Conservation (phyloP, 1,140 invertebrate genomes). For the Polyergus mexicanus region DNA sequence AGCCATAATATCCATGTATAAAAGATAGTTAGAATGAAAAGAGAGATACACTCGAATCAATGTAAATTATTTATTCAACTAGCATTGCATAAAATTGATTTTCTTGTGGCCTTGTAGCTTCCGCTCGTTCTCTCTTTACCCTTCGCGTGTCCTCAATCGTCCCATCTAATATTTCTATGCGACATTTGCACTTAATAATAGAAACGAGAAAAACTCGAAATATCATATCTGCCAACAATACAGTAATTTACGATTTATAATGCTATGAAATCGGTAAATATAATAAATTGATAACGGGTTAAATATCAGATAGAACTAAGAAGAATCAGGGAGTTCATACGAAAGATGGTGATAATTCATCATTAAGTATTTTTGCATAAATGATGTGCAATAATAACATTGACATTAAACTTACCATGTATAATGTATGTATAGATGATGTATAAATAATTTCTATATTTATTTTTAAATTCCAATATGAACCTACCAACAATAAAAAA, state of each 20-base stretch:
- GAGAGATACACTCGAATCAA: no score
- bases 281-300: not conserved
- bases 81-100: no score
- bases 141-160: no score
- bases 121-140: no score
- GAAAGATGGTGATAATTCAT: slow-evolving; percentile 59
- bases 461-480: not conserved
- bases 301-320: slow-evolving; percentile 84
- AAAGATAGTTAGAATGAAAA: no score
- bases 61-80: no score
- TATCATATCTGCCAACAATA: slow-evolving; percentile 11
- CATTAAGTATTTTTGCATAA: not conserved
- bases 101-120: no score
- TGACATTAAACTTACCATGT: not conserved
- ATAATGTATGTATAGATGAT: not conserved
- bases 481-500: no score
- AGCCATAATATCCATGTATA: not conserved
- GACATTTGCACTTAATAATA: no score
- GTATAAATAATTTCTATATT: not conserved
- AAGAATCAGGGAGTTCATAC: slow-evolving; percentile 77
- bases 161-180: no score
- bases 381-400: not conserved
- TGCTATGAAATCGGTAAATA: not conserved
- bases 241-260: not conserved
- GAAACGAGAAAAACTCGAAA: not conserved